phyloP scores from a whole-genome alignment of 2,888 invertebrate genomes.

The Molorchus minor region DNA sequence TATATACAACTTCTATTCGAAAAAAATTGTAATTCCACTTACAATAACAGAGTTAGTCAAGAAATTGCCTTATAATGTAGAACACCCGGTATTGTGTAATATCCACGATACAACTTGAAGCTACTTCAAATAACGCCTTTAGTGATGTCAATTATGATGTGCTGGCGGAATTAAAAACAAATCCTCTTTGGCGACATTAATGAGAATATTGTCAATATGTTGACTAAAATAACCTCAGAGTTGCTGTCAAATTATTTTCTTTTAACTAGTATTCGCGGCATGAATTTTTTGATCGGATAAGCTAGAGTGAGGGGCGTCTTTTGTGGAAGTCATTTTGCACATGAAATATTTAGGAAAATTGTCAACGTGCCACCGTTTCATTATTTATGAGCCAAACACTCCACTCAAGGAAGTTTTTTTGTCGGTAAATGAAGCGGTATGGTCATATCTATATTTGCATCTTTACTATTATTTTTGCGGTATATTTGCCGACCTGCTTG shows the following conservation, averaged over 20 bases:
- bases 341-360: slow-evolving; percentile 34
- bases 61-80: too few species aligned
- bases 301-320: slow-evolving; percentile 24
- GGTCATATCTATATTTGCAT: slow-evolving; percentile 31
- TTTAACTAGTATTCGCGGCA: slow-evolving; percentile 8
- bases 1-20: too few species aligned
- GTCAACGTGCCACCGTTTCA: slow-evolving; percentile 28
- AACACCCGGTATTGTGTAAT: too few species aligned
- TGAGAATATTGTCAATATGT: background rate
- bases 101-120: too few species aligned
- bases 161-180: background rate
- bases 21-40: too few species aligned
- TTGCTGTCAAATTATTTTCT: slow-evolving; percentile 6
- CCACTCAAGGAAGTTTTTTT: slow-evolving; percentile 22
- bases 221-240: background rate
- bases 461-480: slow-evolving; percentile 32
- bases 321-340: slow-evolving; percentile 30
- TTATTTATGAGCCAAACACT: slow-evolving; percentile 33
- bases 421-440: slow-evolving; percentile 25
- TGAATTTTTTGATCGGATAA: slow-evolving; percentile 24
- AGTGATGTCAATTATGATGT: too few species aligned
- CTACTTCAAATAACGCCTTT: too few species aligned
- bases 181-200: background rate
- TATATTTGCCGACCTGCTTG: slow-evolving; percentile 25
- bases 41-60: too few species aligned